Evolutionary conservation across 2,888 invertebrate genomes (phyloP), one percentile per base, ranked within the genome.

Genomic region (Parthenolecanium corni): DNA sequence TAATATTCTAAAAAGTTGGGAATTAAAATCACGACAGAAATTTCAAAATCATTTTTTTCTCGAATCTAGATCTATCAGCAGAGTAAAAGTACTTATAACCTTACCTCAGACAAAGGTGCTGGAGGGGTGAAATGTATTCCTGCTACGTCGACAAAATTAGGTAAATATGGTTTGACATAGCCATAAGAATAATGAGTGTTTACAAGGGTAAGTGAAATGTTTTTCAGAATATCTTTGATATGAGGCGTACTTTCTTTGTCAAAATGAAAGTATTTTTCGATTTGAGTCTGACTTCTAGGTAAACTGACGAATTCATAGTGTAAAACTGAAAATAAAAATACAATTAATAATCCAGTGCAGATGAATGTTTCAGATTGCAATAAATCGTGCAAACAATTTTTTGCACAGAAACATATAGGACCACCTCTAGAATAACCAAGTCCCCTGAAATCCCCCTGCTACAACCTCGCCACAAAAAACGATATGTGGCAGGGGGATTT

Each of bases 171-270:
- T 42, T 46, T 42, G 2, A 58, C n/a, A 1, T 46, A 46, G 3
- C 58, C 63, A n/a, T 65, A 53, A 5, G 63, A 52, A 25, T 58
- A 40, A 38, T 65, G 64, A 1, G 65, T 23, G 21, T 66, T 65
- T 1, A 64, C n/a, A 21, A 66, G 40, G 4, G 65, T 53, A n/a
- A 66, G 21, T 12, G 66, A 65, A 12, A 66, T 58, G 21, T 66
- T 66, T 18, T 44, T 58, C 56, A 65, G 14, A 65, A 66, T 58
- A 14, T 58, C 47, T 31, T 65, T 47, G 2, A 66, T 25, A 0
- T 54, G 25, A 3, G 66, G 66, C 14, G 14, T 14, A 5, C 5
- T 4, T 42, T 11, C 25, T 1, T 38, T 20, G 21, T 40, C 20
- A n/a, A 53, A 53, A 21, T 25, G 21, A 36, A 53, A 36, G 23